phyloP scores from a whole-genome alignment of 2,113 vertebrate species.

The Philantomba maxwellii region DNA sequence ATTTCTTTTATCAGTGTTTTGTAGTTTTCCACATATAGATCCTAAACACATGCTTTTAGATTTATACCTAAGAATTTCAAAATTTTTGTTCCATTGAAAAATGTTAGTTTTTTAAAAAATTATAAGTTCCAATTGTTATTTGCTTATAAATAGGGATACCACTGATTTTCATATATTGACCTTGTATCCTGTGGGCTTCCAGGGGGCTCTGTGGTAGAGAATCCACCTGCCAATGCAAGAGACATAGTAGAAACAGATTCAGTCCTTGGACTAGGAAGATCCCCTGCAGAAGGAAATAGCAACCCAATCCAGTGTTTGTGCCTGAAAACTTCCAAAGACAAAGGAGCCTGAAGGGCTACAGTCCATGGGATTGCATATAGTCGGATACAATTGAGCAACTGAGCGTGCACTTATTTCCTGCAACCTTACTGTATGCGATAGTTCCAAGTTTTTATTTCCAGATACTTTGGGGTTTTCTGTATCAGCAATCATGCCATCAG shows the following conservation, averaged over 20 bases:
- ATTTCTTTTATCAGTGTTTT: neutral
- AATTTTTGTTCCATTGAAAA: neutral
- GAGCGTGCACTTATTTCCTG: neutral
- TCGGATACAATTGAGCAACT: neutral
- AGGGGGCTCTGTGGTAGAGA: neutral
- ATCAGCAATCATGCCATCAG: neutral
- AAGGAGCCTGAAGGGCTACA: neutral
- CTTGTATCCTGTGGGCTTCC: neutral
- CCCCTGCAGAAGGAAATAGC: neutral
- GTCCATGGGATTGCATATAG: neutral
- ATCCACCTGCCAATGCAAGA: neutral
- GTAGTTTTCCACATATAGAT: neutral
- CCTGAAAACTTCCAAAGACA: neutral
- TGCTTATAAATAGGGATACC: neutral
- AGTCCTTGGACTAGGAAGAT: accelerated
- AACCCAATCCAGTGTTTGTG: neutral
- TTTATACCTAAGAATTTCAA: neutral
- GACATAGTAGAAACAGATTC: neutral
- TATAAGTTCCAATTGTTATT: neutral
- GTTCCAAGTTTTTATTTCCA: neutral
- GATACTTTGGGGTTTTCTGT: neutral
- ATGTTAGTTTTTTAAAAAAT: neutral
- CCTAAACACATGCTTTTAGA: neutral
- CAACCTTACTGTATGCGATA: neutral
- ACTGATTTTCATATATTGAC: neutral